Evolutionary conservation across 2,888 invertebrate species (phyloP).

Genomic region (Linyphia triangularis): DNA sequence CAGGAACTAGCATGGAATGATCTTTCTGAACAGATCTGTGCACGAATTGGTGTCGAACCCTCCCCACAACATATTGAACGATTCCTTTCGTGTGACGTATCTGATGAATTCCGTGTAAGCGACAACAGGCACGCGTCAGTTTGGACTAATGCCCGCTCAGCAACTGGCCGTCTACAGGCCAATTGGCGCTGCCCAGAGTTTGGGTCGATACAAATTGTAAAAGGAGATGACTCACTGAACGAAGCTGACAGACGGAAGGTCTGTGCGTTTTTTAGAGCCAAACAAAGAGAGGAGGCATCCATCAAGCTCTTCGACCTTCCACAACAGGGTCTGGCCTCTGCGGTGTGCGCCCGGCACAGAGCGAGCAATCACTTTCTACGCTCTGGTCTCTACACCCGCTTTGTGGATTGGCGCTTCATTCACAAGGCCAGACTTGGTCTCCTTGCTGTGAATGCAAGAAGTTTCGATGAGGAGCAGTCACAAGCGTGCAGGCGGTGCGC

Average conservation of each 20-base stretch:
- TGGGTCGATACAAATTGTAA: rapidly evolving
- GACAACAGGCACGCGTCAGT: background rate
- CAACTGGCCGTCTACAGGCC: background rate
- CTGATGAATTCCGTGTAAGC: background rate
- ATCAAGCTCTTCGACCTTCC: background rate
- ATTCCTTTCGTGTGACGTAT: background rate
- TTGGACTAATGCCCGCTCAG: background rate
- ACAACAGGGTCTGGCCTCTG: background rate
- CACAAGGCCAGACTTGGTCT: background rate
- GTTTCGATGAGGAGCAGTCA: background rate
- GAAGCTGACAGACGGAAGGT: background rate
- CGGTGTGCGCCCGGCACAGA: background rate
- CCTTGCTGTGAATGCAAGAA: background rate
- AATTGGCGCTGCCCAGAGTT: background rate
- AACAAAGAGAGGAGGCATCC: background rate
- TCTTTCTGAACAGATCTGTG: background rate
- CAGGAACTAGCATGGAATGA: background rate
- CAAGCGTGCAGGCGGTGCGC: background rate
- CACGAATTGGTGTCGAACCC: background rate
- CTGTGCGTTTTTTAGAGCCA: background rate
- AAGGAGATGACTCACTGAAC: background rate
- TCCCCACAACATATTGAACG: background rate
- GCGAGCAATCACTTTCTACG: background rate
- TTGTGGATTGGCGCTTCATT: background rate
- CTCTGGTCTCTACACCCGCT: background rate